Evolutionary conservation across 2,797 vertebrate species (phyloP).

Genomic region (Platalea minor): DNA sequence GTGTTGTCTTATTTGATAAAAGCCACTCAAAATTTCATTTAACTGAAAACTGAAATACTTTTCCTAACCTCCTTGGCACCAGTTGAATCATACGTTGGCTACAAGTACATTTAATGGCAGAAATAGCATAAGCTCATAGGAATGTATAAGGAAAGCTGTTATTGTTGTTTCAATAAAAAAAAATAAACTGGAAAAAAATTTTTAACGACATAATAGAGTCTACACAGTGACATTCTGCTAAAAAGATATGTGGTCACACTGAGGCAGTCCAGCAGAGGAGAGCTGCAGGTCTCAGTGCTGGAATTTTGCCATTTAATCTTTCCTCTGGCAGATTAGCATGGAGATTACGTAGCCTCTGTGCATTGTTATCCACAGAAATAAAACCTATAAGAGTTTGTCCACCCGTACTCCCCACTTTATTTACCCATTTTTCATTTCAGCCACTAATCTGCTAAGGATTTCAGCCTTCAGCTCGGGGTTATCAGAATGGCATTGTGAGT

Average conservation of each 20-base stretch:
- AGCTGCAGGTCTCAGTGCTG: neutral
- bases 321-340: neutral
- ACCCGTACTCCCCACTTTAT: neutral
- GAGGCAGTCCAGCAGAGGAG: neutral
- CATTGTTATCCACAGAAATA: constrained; percentile 43
- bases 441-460: constrained; percentile 53
- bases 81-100: neutral
- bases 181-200: neutral
- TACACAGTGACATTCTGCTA: neutral
- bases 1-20: neutral
- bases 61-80: neutral
- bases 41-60: neutral
- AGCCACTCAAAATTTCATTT: neutral
- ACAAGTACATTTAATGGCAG: neutral
- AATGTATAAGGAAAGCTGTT: neutral
- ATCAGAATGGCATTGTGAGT: constrained; percentile 29
- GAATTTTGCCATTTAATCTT: constrained; percentile 62
- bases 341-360: neutral
- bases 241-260: neutral
- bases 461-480: constrained; percentile 55
- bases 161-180: neutral
- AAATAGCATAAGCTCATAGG: neutral
- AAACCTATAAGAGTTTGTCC: constrained; percentile 19
- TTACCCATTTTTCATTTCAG: constrained; percentile 55
- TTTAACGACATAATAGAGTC: neutral